Conservation (phyloP, 2,888 invertebrate genomes). For the Syrista parreyssii region DNA sequence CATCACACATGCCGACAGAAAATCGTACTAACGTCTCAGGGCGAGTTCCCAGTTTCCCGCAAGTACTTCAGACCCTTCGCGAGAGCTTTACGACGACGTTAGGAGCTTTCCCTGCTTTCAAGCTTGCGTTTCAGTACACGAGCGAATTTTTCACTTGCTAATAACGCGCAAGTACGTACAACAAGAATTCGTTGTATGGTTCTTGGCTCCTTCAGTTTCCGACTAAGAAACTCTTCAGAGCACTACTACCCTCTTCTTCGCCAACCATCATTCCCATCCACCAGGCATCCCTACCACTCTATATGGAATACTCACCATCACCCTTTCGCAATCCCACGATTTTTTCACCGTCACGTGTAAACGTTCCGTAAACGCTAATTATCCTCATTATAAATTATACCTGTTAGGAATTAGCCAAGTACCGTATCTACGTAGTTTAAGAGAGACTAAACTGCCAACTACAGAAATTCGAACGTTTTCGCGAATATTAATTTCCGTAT, state of each 20-base stretch:
- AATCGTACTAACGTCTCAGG: not conserved
- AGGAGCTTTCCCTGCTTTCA: conserved; percentile 26
- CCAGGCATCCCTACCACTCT: conserved; percentile 5
- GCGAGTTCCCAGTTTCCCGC: not conserved
- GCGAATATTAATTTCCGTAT: not conserved
- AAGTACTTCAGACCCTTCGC: not conserved
- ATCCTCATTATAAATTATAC: conserved; percentile 22
- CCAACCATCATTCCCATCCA: not conserved
- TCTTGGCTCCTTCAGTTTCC: conserved; percentile 14
- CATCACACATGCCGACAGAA: not conserved
- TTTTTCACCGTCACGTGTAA: conserved; percentile 12
- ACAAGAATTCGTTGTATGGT: conserved; percentile 29
- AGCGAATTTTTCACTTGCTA: conserved; percentile 36
- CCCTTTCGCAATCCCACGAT: not conserved
- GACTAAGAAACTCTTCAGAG: conserved; percentile 22
- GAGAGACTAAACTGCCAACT: not conserved
- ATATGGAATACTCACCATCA: not conserved
- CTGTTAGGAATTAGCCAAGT: not conserved
- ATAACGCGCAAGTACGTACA: conserved; percentile 39
- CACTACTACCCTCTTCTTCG: not conserved
- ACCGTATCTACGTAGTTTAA: not conserved
- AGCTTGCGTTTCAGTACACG: conserved; percentile 1
- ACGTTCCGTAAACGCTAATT: conserved; percentile 21
- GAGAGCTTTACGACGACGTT: conserved; percentile 11
- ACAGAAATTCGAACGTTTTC: not conserved